Conservation (phyloP, 2,888 invertebrate species). For the Cynaeus angustus region DNA sequence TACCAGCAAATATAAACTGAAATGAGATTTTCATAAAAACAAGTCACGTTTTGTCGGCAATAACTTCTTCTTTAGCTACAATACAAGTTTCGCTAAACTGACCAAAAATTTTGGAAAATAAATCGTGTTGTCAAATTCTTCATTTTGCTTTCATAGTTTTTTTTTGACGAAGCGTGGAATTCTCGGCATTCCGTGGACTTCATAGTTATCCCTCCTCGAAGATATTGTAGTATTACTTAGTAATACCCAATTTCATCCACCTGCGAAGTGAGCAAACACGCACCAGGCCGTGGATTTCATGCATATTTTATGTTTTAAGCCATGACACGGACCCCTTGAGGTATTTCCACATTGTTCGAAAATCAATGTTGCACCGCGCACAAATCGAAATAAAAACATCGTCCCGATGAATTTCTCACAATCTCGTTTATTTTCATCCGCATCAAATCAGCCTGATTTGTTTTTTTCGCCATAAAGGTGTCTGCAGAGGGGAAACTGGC, state of each 20-base stretch:
- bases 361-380: constrained; percentile 17
- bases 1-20: not conserved
- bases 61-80: no score
- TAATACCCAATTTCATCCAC: constrained; percentile 45
- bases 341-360: constrained; percentile 33
- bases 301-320: constrained; percentile 27
- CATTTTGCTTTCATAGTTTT: no score
- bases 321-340: constrained; percentile 38
- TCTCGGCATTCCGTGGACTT: no score
- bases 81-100: no score
- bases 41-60: no score
- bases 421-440: constrained; percentile 12
- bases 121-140: no score
- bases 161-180: no score
- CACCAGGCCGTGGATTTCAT: constrained; percentile 36
- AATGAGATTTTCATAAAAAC: no score
- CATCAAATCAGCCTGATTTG: constrained; percentile 30
- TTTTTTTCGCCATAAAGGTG: no score
- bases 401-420: constrained; percentile 11
- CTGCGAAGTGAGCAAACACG: constrained; percentile 39
- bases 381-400: constrained; percentile 7
- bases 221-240: constrained; percentile 39
- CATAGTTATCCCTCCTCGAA: no score
- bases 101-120: no score
- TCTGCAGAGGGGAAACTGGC: no score